Base-by-base conservation (phyloP, 2,888 invertebrate genomes). In the Tanytarsus gracilentus region DNA sequence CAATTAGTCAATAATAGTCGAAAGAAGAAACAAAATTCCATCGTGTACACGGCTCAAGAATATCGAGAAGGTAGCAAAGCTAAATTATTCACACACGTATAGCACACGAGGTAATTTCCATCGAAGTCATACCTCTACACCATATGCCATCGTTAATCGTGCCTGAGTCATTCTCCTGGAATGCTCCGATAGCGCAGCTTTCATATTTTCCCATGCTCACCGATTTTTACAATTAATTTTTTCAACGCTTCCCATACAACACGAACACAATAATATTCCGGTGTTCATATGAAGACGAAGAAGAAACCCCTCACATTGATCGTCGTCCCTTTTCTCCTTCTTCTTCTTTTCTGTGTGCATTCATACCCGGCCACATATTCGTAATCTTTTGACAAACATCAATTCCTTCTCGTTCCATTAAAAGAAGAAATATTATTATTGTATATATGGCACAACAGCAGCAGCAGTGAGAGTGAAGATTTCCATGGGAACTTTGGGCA, bases 341-440 rank as follows among this genome's bases (percentile, higher is more conserved):
- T 14, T 5, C 8, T 9, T 9, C 5, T 21, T 11, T 9, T 44
- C 8, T 44, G 18, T 44, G 21, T 18, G 11, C n/a, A n/a, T n/a
- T 44, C 21, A 21, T 9, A 18, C 18, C 23, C 33, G 18, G 55
- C 55, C 55, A 39, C 55, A 55, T n/a, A n/a, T 26, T 40, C 40
- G 53, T 53, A 53, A 55, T 55, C 55, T 55, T 52, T 55, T 39
- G 40, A 39, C 39, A 55, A 55, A 55, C 55, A 39, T 55, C 55
- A 33, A 23, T 25, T 55, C 26, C 39, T 55, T 40, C 21, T 39
- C 23, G 39, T 53, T 53, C 55, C 55, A 55, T 55, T 55, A 55
- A 40, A 52, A n/a, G 18, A 9, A 26, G n/a, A n/a, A n/a, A n/a
- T n/a, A n/a, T n/a, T n/a, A n/a, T n/a, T n/a, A n/a, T n/a, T n/a